These are phyloP conservation scores for Enteromius unitaeniatus DNA, from an alignment of 2,797 vertebrate genomes.

Conservation along the genomic window DNA sequence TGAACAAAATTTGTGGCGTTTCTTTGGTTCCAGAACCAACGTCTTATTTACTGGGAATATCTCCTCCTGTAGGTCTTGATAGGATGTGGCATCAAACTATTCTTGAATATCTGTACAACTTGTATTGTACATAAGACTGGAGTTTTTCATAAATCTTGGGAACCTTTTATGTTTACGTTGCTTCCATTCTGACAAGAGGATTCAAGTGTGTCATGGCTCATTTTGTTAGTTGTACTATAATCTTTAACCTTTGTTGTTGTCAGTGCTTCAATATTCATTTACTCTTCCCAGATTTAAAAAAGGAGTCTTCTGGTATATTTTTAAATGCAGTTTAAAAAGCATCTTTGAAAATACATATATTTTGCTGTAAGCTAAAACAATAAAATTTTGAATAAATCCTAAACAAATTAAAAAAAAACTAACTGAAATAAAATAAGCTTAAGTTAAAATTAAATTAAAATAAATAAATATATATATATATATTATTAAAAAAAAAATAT, in stretches of 20 bases:
- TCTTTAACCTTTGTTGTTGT: not conserved
- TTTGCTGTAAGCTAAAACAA: not conserved
- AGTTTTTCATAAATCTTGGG: not conserved
- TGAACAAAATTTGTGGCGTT: too few relatives aligned
- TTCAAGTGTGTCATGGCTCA: not conserved
- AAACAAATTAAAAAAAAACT: not conserved
- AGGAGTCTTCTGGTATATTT: too few relatives aligned
- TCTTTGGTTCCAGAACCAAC: too few relatives aligned
- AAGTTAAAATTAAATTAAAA: not conserved
- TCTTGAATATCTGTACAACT: not conserved
- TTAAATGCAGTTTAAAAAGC: not conserved
- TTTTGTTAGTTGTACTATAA: not conserved
- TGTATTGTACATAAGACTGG: not conserved
- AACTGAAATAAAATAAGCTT: not conserved
- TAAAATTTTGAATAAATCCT: not conserved
- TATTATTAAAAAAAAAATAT: too few relatives aligned
- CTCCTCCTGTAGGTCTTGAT: not conserved
- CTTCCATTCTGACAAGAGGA: not conserved
- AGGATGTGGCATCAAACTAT: not conserved
- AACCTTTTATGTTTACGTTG: conserved; percentile 15
- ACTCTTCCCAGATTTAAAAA: too few relatives aligned
- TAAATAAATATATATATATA: too few relatives aligned
- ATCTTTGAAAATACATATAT: not conserved
- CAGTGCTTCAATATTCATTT: not conserved
- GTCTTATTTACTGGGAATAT: too few relatives aligned